phyloP scores from a whole-genome alignment of 2,797 vertebrate genomes.

The Microcaecilia unicolor region DNA sequence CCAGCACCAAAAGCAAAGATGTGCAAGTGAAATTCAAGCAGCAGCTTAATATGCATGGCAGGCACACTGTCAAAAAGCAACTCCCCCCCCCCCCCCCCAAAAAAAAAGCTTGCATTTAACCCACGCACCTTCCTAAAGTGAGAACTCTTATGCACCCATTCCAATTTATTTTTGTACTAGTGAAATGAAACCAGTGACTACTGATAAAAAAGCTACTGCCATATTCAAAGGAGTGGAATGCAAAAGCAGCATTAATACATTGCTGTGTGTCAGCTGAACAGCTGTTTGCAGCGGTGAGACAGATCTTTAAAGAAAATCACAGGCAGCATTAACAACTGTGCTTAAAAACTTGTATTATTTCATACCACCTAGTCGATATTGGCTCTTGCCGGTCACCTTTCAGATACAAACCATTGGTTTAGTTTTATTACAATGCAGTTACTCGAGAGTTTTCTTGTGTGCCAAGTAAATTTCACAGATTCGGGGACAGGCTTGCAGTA shows the following conservation, averaged over 20 bases:
- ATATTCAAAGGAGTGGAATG: constrained; percentile 46
- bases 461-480: constrained; percentile 36
- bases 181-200: no score
- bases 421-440: constrained; percentile 56
- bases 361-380: constrained; percentile 89
- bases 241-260: constrained; percentile 46
- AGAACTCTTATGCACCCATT: no score
- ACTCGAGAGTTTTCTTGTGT: constrained; percentile 32
- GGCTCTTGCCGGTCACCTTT: constrained; percentile 94
- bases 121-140: no score
- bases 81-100: no score
- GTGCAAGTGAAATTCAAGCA: no score
- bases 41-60: no score
- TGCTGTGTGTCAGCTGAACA: constrained; percentile 41
- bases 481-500: constrained; percentile 34
- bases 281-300: constrained; percentile 50
- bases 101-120: no score
- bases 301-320: constrained; percentile 65
- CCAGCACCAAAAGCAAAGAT: no score
- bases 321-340: constrained; percentile 70
- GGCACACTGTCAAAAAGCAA: no score
- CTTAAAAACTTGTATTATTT: constrained; percentile 70
- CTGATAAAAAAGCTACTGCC: no score
- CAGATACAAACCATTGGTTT: constrained; percentile 88
- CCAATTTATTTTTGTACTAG: no score